Base-by-base conservation (phyloP, 2,888 invertebrate species). In the Agrotis clavis region DNA sequence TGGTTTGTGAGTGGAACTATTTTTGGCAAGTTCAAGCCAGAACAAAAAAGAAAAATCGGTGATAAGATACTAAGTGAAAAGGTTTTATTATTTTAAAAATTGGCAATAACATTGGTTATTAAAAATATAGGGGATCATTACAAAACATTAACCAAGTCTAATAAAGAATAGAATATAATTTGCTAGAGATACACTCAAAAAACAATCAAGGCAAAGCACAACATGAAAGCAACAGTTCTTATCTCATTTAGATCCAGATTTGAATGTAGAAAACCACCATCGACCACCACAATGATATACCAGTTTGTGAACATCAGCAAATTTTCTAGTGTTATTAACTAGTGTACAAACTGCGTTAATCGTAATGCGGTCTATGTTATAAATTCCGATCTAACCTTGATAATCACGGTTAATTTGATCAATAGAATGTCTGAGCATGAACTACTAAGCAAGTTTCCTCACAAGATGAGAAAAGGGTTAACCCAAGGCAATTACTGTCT, bases 401-500 rank as follows among this genome's bases (percentile, higher is more conserved):
- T 5, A 14, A 4, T 30, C 47, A 47, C 7, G 11, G 18, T 19
- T 25, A 16, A 69, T 21, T 53, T 48, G 54, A 67, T 25, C 56
- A 0, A 30, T 18, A 48, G 1, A 41, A 16, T 41, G 4, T 0
- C 54, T 1, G 5, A 41, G 1, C 18, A n/a, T 21, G 51, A 47
- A 21, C 45, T 66, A 54, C 47, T 25, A 25, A n/a, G 19, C 62
- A n/a, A 25, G 48, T 48, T 47, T 16, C 35, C 13, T 54, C 48
- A 11, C 16, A 54, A 54, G 47, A 41, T 21, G 41, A 64, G 56
- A 57, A 67, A 74, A 74, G 21, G 18, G 21, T 60, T 21, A 13
- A 54, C 35, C 51, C 47, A 51, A 35, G 69, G 2, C 21, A 50
- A 77, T 74, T 76, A 77, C 77, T 53, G 53, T 21, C 47, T 35